A percentile compares a stretch with the other conserved stretches of the same genome.
These are phyloP conservation scores for Campopleginae sp. DNA, from an alignment of 2,888 invertebrate species.

Conservation along the genomic window DNA sequence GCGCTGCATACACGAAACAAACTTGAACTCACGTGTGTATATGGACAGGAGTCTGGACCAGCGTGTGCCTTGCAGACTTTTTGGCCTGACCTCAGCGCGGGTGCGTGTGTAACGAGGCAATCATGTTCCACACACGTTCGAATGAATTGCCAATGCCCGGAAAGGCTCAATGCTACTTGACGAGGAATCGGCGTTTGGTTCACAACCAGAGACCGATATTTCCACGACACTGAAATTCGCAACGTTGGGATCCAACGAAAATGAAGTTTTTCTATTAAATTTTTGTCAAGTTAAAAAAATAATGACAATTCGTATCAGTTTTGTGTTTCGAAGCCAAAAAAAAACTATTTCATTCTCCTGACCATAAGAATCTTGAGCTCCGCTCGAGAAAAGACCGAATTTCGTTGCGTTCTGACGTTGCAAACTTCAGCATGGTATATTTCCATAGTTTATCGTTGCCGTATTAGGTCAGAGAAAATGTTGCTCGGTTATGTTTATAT, in stretches of 20 bases:
- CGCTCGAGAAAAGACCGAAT: too few relatives aligned
- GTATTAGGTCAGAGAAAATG: background rate
- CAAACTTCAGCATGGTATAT: too few relatives aligned
- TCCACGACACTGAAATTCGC: too few relatives aligned
- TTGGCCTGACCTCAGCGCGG: conserved; percentile 51
- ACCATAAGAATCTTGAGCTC: too few relatives aligned
- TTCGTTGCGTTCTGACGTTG: too few relatives aligned
- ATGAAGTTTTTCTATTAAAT: too few relatives aligned
- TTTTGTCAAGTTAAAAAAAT: too few relatives aligned
- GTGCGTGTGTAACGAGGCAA: conserved; percentile 47
- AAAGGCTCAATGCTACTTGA: background rate
- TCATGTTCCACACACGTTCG: background rate
- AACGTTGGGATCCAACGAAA: too few relatives aligned
- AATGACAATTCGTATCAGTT: too few relatives aligned
- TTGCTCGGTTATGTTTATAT: background rate
- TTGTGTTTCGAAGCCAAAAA: too few relatives aligned
- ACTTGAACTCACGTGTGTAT: conserved; percentile 3
- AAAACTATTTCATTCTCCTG: too few relatives aligned
- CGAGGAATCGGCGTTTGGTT: background rate
- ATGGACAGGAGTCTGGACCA: background rate
- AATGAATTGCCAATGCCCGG: background rate
- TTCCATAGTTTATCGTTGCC: background rate
- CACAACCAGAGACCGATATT: too few relatives aligned
- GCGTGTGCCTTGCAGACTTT: conserved; percentile 27
- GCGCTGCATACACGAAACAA: conserved; percentile 31